phyloP scores from a whole-genome alignment of 2,888 invertebrate genomes.

The Mycalesis mineus region DNA sequence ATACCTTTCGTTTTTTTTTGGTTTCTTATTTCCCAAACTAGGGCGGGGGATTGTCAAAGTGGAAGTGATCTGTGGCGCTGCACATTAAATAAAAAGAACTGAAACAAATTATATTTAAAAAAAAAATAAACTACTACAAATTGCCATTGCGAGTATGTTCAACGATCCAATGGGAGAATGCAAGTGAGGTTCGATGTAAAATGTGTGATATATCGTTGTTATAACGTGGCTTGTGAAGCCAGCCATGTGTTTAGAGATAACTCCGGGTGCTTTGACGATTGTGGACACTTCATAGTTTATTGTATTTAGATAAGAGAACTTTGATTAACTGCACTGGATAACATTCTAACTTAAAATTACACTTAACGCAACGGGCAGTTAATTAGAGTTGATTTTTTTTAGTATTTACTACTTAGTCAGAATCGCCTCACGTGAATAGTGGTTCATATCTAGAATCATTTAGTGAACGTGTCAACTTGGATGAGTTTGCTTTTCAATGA shows the following conservation, averaged over 20 bases:
- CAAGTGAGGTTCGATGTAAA: constrained; percentile 69
- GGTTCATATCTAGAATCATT: constrained; percentile 45
- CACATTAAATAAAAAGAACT: constrained; percentile 62
- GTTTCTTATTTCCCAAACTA: constrained; percentile 41
- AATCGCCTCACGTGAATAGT: constrained; percentile 61
- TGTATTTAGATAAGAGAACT: constrained; percentile 56
- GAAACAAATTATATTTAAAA: constrained; percentile 43
- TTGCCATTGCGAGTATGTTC: constrained; percentile 56
- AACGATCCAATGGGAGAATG: constrained; percentile 51
- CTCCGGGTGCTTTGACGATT: constrained; percentile 78
- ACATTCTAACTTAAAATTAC: constrained; percentile 17
- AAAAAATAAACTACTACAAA: constrained; percentile 42
- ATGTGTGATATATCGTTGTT: constrained; percentile 75
- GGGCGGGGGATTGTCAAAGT: constrained; percentile 72
- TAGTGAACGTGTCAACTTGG: constrained; percentile 34
- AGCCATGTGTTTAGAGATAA: constrained; percentile 74
- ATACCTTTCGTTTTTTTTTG: constrained; percentile 49
- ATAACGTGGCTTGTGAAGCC: constrained; percentile 70
- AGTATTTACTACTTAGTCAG: constrained; percentile 69
- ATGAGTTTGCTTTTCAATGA: neutral
- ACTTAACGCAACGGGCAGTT: constrained; percentile 41
- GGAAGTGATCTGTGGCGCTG: constrained; percentile 71
- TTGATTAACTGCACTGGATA: constrained; percentile 28
- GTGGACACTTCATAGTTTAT: constrained; percentile 74
- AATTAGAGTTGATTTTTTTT: constrained; percentile 54